Percentiles rank a stretch among this genome's conserved stretches.
These are phyloP conservation scores for Grallaria varia DNA, from an alignment of 2,113 vertebrate species.

Conservation along the genomic window DNA sequence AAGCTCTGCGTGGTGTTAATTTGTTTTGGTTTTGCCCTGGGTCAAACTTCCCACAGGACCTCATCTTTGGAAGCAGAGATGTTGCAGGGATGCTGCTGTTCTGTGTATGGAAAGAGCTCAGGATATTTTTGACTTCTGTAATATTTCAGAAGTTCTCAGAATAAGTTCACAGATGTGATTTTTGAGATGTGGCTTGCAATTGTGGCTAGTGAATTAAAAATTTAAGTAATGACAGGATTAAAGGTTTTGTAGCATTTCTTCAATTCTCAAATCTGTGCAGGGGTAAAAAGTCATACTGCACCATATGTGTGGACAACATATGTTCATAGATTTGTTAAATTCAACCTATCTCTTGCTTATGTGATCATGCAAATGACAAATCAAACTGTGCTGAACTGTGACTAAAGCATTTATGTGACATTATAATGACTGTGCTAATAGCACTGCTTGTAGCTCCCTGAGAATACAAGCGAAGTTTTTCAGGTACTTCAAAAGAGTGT, in stretches of 20 bases:
- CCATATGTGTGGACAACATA: neutral
- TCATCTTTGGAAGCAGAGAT: neutral
- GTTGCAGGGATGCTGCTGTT: neutral
- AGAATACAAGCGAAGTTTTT: neutral
- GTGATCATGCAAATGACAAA: neutral
- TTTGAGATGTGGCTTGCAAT: neutral
- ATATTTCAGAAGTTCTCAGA: neutral
- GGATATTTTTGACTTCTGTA: neutral
- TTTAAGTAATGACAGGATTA: neutral
- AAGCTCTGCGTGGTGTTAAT: no score
- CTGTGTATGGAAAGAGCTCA: neutral
- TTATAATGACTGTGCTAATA: neutral
- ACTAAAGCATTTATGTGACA: neutral
- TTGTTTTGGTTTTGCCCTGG: no score
- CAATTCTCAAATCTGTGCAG: neutral
- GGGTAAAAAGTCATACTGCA: neutral
- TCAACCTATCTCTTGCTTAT: neutral
- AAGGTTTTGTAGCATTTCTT: neutral
- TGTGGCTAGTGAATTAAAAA: neutral
- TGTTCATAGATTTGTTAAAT: neutral
- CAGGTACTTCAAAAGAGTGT: neutral
- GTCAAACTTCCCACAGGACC: no score
- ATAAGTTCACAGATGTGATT: neutral
- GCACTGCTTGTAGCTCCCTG: neutral
- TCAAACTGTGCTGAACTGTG: neutral